A percentile compares a stretch with the other conserved stretches of the same genome.
phyloP scores from a whole-genome alignment of 1,140 invertebrate species.

The honey bee (Apis mellifera) region DNA sequence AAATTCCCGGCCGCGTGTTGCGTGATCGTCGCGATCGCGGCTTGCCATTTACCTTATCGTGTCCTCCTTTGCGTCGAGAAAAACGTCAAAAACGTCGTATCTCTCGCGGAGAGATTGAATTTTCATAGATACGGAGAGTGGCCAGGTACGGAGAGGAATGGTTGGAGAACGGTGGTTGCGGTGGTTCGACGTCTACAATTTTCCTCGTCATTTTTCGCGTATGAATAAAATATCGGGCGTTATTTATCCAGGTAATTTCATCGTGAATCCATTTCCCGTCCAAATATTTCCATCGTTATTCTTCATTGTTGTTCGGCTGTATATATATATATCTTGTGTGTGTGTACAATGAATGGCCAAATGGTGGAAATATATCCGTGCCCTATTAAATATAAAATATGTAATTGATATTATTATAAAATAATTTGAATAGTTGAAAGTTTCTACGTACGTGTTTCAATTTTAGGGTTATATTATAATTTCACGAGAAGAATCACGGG shows the following conservation, averaged over 20 bases:
- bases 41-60: background rate
- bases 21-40: background rate
- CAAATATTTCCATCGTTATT: background rate
- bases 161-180: background rate
- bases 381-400: too few relatives aligned
- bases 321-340: too few relatives aligned
- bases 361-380: too few relatives aligned
- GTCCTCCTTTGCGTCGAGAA: background rate
- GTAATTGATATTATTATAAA: too few relatives aligned
- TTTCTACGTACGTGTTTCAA: too few relatives aligned
- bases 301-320: background rate
- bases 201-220: background rate
- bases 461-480: too few relatives aligned
- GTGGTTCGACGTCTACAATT: constrained; percentile 50
- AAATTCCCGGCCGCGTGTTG: background rate
- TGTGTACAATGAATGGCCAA: too few relatives aligned
- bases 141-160: background rate
- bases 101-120: constrained; percentile 44
- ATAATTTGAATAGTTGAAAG: too few relatives aligned
- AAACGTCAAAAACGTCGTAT: constrained; percentile 4
- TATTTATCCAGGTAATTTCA: constrained; percentile 33
- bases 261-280: too few relatives aligned
- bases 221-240: constrained; percentile 59
- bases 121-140: constrained; percentile 49
- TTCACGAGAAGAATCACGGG: too few relatives aligned